Conservation (phyloP, 2,797 vertebrate species). For the Melanogrammus aeglefinus region DNA sequence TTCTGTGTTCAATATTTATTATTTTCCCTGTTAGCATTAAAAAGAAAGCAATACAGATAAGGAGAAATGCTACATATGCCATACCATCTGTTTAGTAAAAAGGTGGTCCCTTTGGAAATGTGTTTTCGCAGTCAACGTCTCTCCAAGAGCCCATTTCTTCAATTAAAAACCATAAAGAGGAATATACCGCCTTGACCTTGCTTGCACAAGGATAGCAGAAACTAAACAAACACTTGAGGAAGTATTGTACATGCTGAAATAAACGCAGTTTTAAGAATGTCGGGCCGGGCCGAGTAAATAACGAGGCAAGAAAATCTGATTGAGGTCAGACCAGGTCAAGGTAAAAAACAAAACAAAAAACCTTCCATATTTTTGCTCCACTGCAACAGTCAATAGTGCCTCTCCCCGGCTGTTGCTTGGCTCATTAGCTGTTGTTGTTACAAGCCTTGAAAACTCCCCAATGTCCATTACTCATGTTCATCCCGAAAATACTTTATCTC, state of each 20-base stretch:
- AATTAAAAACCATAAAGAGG: slow-evolving; percentile 43
- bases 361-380: slow-evolving; percentile 23
- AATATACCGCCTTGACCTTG: slow-evolving; percentile 47
- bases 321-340: slow-evolving; percentile 34
- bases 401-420: not conserved
- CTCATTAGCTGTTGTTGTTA: slow-evolving; percentile 60
- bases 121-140: slow-evolving; percentile 50
- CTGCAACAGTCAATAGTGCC: slow-evolving; percentile 15
- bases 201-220: slow-evolving; percentile 24
- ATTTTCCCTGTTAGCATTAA: not conserved
- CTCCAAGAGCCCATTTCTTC: slow-evolving; percentile 44
- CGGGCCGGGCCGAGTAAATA: not conserved
- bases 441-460: slow-evolving; percentile 43
- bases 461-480: slow-evolving; percentile 44
- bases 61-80: slow-evolving; percentile 26
- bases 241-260: not conserved
- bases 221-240: not conserved
- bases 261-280: not conserved
- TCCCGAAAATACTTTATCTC: slow-evolving; percentile 11
- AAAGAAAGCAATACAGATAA: slow-evolving; percentile 10
- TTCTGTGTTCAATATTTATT: not conserved
- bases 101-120: slow-evolving; percentile 36
- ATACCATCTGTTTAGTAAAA: slow-evolving; percentile 53
- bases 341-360: slow-evolving; percentile 29
- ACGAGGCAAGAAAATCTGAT: slow-evolving; percentile 11